phyloP scores from a whole-genome alignment of 1,140 invertebrate genomes.

The Stegodyphus mimosarum region DNA sequence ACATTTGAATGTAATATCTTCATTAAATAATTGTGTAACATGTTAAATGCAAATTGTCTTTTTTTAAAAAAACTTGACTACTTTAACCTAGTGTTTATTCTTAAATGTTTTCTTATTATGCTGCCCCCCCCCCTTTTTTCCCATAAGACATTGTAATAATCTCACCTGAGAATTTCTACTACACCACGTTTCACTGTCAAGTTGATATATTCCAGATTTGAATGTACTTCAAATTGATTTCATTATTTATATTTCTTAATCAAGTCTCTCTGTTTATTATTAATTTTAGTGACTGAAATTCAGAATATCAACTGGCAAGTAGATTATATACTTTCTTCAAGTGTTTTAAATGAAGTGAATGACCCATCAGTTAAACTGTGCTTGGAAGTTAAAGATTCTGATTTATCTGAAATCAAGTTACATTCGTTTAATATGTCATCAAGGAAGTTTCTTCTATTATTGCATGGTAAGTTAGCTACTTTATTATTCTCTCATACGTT shows the following conservation, averaged over 20 bases:
- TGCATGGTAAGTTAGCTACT: slow-evolving; percentile 47
- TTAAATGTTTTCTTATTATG: not conserved
- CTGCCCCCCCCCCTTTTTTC: not conserved
- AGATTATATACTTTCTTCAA: slow-evolving; percentile 37
- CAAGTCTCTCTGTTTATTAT: not conserved
- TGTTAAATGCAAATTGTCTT: too few relatives aligned
- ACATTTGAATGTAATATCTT: too few relatives aligned
- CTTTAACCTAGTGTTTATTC: too few relatives aligned
- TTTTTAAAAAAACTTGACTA: too few relatives aligned
- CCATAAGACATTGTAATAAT: too few relatives aligned
- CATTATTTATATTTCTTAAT: not conserved
- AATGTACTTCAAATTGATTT: not conserved
- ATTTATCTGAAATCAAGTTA: not conserved
- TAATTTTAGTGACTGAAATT: slow-evolving; percentile 33
- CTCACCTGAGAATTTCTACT: too few relatives aligned
- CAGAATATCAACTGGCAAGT: slow-evolving; percentile 37
- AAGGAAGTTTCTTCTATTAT: slow-evolving; percentile 29
- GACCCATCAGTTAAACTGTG: slow-evolving; percentile 33
- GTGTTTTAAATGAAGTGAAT: slow-evolving; percentile 37
- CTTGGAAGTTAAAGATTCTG: slow-evolving; percentile 27
- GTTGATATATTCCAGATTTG: not conserved
- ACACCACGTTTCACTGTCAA: too few relatives aligned
- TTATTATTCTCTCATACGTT: not conserved
- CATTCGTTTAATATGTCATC: slow-evolving; percentile 33
- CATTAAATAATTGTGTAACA: too few relatives aligned